Evolutionary conservation across 2,113 vertebrate genomes (phyloP).

Genomic region (Austrofundulus limnaeus): DNA sequence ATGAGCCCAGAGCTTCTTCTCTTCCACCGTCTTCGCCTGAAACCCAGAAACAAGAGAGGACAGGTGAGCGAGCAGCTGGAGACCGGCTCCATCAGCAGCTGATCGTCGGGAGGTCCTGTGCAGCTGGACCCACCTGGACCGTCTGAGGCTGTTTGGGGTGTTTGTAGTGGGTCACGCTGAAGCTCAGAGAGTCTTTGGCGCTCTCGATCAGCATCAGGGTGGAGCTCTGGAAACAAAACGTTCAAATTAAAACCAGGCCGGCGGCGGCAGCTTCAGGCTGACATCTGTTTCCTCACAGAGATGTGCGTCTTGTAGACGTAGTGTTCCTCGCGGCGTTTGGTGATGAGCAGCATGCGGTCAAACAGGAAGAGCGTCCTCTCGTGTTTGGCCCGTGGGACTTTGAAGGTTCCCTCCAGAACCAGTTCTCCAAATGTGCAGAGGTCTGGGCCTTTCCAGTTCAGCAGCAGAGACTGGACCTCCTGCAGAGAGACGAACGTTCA

Average conservation of each 20-base stretch:
- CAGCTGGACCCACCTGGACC: slow-evolving; percentile 82
- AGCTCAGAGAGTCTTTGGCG: slow-evolving; percentile 88
- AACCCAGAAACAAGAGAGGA: slow-evolving; percentile 4
- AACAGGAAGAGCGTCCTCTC: slow-evolving; percentile 93
- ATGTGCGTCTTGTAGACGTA: slow-evolving; percentile 91
- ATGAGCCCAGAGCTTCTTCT: slow-evolving; percentile 91
- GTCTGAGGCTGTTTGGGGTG: slow-evolving; percentile 89
- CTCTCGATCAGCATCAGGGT: slow-evolving; percentile 93
- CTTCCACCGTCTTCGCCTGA: slow-evolving; percentile 87
- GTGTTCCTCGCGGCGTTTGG: slow-evolving; percentile 88
- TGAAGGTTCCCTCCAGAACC: slow-evolving; percentile 92
- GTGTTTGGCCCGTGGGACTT: slow-evolving; percentile 84
- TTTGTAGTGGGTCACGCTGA: slow-evolving; percentile 93
- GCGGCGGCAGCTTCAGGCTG: neutral
- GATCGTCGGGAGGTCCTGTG: neutral
- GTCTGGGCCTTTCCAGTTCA: slow-evolving; percentile 92
- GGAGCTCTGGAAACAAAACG: slow-evolving; percentile 82
- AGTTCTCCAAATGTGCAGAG: slow-evolving; percentile 93
- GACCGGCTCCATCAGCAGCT: neutral
- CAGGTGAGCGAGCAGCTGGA: neutral
- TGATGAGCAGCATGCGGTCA: slow-evolving; percentile 88
- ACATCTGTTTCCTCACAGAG: slow-evolving; percentile 73
- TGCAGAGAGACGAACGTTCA: slow-evolving; percentile 44
- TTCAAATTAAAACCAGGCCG: neutral
- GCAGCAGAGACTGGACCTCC: slow-evolving; percentile 93